A percentile compares a stretch with the other conserved stretches of the same genome.
phyloP scores from a whole-genome alignment of 2,888 invertebrate species.

The Spodoptera picta region DNA sequence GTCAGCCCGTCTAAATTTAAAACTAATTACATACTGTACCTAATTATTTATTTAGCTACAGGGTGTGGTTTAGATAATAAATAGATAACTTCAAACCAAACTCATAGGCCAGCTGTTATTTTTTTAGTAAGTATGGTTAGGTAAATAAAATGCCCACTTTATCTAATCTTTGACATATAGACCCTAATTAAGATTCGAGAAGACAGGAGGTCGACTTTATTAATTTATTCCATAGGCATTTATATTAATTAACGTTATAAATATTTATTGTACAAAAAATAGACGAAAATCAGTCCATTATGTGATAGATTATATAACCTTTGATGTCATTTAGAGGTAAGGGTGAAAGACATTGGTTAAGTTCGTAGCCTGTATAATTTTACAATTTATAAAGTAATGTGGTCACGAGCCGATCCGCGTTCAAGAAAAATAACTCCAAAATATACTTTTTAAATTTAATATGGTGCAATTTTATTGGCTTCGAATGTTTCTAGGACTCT shows the following conservation, averaged over 20 bases:
- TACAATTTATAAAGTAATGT: neutral
- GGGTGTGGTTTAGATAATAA: no score
- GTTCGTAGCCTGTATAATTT: constrained; percentile 23
- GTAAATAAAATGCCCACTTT: neutral
- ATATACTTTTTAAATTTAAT: constrained; percentile 14
- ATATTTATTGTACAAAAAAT: neutral
- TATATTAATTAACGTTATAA: constrained; percentile 7
- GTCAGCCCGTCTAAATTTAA: no score
- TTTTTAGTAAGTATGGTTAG: neutral
- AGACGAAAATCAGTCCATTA: neutral
- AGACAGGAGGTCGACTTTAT: neutral
- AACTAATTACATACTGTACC: no score
- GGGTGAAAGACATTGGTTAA: neutral
- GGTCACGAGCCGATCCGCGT: neutral
- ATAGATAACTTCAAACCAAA: neutral
- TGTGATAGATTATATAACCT: no score
- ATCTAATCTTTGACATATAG: neutral
- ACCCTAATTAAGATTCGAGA: neutral
- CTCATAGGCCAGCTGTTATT: neutral
- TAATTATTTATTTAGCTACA: no score
- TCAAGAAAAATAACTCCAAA: constrained; percentile 21
- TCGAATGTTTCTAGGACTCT: constrained; percentile 4
- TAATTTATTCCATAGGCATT: constrained; percentile 22
- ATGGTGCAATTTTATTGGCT: constrained; percentile 33
- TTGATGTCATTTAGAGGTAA: neutral